phyloP scores from a whole-genome alignment of 2,113 vertebrate species.

The Probosciger aterrimus region DNA sequence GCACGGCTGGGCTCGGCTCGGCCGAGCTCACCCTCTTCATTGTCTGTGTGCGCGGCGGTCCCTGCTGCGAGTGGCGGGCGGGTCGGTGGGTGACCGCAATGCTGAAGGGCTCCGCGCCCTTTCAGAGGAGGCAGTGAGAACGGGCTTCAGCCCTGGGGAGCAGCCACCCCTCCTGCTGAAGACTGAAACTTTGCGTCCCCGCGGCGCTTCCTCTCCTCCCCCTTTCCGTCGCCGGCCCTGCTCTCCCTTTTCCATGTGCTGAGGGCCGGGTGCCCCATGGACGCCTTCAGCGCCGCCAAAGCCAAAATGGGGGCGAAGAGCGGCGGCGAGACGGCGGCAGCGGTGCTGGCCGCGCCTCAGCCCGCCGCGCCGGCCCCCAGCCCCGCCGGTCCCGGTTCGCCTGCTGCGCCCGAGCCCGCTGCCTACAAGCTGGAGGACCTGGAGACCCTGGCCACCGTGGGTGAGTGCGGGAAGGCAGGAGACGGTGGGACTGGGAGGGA shows the following conservation, averaged over 20 bases:
- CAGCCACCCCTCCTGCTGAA: slow-evolving; percentile 1
- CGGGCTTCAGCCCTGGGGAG: neutral
- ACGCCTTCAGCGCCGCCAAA: slow-evolving; percentile 49
- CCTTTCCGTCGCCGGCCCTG: neutral
- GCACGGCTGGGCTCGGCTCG: neutral
- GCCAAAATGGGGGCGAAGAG: slow-evolving; percentile 63
- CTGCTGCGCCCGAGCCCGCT: slow-evolving; percentile 36
- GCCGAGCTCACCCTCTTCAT: slow-evolving; percentile 26
- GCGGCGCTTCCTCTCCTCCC: neutral
- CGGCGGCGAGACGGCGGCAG: slow-evolving; percentile 3
- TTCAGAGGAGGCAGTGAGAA: neutral
- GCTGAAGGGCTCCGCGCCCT: neutral
- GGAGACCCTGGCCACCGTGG: slow-evolving; percentile 87
- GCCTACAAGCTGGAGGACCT: slow-evolving; percentile 81
- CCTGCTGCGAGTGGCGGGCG: neutral
- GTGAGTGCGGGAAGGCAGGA: slow-evolving; percentile 71
- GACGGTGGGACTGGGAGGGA: neutral
- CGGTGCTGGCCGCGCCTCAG: slow-evolving; percentile 12
- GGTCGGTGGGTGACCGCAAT: slow-evolving; percentile 6
- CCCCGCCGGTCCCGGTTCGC: neutral
- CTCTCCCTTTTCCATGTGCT: neutral
- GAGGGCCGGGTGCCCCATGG: slow-evolving; percentile 33
- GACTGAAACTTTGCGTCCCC: slow-evolving; percentile 4
- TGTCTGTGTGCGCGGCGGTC: neutral
- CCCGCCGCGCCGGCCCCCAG: neutral